Conservation (phyloP, 2,113 vertebrate species). For the Lepus americanus region DNA sequence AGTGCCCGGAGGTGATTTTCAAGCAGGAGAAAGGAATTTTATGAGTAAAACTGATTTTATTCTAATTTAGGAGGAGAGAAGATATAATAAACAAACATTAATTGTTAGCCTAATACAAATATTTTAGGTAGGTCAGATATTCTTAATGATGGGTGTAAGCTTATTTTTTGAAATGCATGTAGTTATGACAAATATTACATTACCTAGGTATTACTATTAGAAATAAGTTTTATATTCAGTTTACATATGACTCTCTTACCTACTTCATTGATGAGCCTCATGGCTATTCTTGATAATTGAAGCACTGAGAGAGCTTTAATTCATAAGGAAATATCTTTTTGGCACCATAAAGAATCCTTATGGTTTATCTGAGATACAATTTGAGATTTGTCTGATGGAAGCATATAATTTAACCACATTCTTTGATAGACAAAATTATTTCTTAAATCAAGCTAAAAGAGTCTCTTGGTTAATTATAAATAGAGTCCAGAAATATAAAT, state of each 20-base stretch:
- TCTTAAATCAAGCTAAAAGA: neutral
- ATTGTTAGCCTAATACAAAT: neutral
- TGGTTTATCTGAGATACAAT: neutral
- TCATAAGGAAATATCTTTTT: neutral
- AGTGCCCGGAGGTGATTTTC: neutral
- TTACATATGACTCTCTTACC: neutral
- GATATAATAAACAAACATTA: neutral
- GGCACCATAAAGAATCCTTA: neutral
- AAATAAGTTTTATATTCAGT: neutral
- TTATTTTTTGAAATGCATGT: neutral
- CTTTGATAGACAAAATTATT: neutral
- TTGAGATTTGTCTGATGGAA: neutral
- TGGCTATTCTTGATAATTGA: neutral
- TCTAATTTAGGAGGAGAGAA: neutral
- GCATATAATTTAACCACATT: neutral
- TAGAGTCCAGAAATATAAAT: neutral
- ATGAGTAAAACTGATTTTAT: neutral
- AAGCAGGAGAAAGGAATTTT: neutral
- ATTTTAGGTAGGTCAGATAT: neutral
- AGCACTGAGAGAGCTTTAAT: neutral
- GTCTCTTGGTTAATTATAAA: neutral
- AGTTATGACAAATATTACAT: neutral
- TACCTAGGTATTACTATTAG: neutral
- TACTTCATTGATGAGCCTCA: neutral
- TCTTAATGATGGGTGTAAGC: neutral